Percentiles rank a stretch among this genome's conserved stretches.
phyloP scores from a whole-genome alignment of 2,797 vertebrate genomes.

The Leucoraja ocellata region DNA sequence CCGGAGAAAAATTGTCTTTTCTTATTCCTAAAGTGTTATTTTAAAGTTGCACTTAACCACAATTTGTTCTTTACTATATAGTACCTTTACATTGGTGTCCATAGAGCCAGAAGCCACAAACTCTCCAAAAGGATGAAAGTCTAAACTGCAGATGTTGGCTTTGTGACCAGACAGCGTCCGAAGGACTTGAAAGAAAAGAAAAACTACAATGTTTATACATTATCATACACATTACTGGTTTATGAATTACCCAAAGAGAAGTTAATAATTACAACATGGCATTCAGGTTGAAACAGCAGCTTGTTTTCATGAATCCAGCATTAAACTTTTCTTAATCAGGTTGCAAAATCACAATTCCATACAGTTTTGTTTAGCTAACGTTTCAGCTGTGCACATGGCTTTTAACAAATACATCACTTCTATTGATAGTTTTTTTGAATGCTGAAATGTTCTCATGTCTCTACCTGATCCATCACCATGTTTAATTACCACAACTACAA shows the following conservation, averaged over 20 bases:
- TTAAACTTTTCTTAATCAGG: neutral
- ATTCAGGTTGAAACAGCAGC: neutral
- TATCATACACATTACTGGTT: neutral
- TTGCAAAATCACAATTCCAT: neutral
- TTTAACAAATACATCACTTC: neutral
- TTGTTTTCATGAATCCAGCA: neutral
- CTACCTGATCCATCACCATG: neutral
- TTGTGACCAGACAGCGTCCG: conserved; percentile 84
- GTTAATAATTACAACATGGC: neutral
- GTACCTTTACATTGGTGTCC: conserved; percentile 91
- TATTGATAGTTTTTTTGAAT: neutral
- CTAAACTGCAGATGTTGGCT: conserved; percentile 83
- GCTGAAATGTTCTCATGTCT: neutral
- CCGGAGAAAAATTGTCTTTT: neutral
- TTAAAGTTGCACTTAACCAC: neutral
- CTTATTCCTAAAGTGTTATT: neutral
- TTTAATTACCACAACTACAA: neutral
- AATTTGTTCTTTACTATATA: conserved; percentile 21
- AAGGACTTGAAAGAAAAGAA: conserved; percentile 61
- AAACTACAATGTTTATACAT: neutral
- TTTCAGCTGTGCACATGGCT: neutral
- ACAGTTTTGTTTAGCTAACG: neutral
- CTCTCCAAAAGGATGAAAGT: conserved; percentile 82
- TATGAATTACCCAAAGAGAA: neutral
- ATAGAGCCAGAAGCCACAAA: conserved; percentile 86